Base-by-base conservation (phyloP, 2,113 vertebrate species). In the Amphiprion percula region DNA sequence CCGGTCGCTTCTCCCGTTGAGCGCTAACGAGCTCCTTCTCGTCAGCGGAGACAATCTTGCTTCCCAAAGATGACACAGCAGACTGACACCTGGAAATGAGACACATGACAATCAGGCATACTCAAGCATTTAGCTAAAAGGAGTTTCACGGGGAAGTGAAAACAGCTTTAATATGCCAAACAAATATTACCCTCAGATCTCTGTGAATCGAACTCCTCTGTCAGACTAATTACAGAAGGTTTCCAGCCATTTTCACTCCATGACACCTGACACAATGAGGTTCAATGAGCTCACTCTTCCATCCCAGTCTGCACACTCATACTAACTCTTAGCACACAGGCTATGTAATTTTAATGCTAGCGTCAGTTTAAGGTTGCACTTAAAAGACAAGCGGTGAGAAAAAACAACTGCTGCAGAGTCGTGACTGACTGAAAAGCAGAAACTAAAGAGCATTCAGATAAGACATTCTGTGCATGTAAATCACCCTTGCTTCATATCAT, bases 1-100 rank as follows among this genome's bases (percentile, higher is more conserved):
- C 93, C 3, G n/a, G 79, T 10, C 85, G 85, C 69, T 80, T 93
- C 62, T 91, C 89, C 46, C 23, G 63, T 37, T 84, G 82, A 17
- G 56, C 10, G 23, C 47, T 23, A 46, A 68, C 26, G 12, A 52
- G 49, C 16, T 88, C 81, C 56, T 68, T 88, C 50, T 88, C 68
- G 49, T 74, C 67, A 21, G 39, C 4, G 12, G 67, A 53, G 46
- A 62, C 3, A 0, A 50, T 30, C 39, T 37, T 41, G 66, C 77
- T 74, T 68, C 37, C 73, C 17, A 26, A n/a, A 2, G 17, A 59
- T 46, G 74, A 58, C 14, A 50, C 46, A 39, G 46, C 41, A 26
- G 62, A 23, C 19, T 53, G 73, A 56, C 23, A 72, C n/a, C 81
- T 90, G 71, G 26, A 75, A 77, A 72, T 23, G 50, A 79, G 21